Evolutionary conservation across 2,113 vertebrate genomes (phyloP).

Genomic region (Dicentrarchus labrax): DNA sequence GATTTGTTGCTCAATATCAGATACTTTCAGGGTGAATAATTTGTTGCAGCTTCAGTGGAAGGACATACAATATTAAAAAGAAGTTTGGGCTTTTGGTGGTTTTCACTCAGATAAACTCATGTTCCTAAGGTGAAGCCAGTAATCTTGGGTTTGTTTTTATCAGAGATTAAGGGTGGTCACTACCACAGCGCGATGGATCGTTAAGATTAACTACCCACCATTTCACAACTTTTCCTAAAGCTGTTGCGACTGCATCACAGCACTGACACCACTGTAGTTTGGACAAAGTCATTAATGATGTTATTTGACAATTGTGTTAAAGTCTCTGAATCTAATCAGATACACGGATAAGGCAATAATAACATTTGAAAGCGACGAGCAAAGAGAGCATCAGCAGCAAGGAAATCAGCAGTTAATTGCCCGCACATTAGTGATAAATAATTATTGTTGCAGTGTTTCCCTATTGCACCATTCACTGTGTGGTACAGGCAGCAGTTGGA

Average conservation of each 20-base stretch:
- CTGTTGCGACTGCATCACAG: background rate
- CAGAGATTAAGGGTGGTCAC: background rate
- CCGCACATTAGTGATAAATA: slow-evolving; percentile 29
- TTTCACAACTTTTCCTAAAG: slow-evolving; percentile 1
- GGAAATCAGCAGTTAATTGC: slow-evolving; percentile 45
- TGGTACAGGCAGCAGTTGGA: slow-evolving; percentile 2
- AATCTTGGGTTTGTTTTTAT: background rate
- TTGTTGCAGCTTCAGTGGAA: background rate
- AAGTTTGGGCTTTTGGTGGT: background rate
- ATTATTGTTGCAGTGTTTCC: slow-evolving; percentile 42
- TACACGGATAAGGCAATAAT: slow-evolving; percentile 30
- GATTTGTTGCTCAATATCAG: slow-evolving; percentile 37
- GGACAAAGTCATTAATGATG: slow-evolving; percentile 34
- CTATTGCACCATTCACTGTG: slow-evolving; percentile 5
- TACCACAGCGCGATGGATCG: background rate
- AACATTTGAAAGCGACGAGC: slow-evolving; percentile 45
- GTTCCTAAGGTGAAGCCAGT: background rate
- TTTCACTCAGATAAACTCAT: background rate
- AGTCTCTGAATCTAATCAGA: slow-evolving; percentile 43
- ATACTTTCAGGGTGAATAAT: slow-evolving; percentile 12
- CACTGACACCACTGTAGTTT: background rate
- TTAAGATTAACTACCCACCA: background rate
- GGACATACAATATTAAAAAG: background rate
- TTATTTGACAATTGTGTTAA: slow-evolving; percentile 25
- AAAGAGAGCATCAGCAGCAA: slow-evolving; percentile 28